phyloP scores from a whole-genome alignment of 2,113 vertebrate genomes.

The Redunca redunca region DNA sequence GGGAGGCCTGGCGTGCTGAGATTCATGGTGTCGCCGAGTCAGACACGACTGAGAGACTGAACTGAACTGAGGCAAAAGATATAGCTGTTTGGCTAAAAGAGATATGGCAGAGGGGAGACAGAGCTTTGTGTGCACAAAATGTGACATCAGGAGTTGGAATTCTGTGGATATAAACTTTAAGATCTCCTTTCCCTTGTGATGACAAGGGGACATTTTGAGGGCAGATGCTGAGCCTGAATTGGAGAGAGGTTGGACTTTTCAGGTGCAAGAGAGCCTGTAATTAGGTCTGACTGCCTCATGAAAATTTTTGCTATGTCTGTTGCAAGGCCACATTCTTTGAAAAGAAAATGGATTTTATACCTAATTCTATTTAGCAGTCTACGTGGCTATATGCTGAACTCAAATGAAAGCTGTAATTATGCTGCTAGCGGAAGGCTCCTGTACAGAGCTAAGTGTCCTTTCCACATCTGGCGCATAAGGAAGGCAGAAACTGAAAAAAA shows the following conservation, averaged over 20 bases:
- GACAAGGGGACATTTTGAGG: not conserved
- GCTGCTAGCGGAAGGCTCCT: not conserved
- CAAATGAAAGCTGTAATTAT: not conserved
- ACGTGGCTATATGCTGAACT: not conserved
- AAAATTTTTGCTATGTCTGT: not conserved
- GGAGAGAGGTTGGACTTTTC: not conserved
- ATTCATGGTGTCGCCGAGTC: too few relatives aligned
- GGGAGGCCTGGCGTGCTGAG: too few relatives aligned
- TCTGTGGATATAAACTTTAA: not conserved
- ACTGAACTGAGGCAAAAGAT: not conserved
- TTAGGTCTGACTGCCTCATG: not conserved
- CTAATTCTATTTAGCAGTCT: not conserved
- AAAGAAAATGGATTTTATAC: conserved; percentile 17
- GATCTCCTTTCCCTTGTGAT: not conserved
- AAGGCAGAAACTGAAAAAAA: not conserved
- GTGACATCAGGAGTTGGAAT: not conserved
- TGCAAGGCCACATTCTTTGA: not conserved
- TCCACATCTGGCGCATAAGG: not conserved
- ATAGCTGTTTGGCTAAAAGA: not conserved
- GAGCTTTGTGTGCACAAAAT: not conserved
- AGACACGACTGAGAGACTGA: too few relatives aligned
- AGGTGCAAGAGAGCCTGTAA: not conserved
- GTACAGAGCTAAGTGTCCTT: not conserved
- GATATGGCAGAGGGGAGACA: not conserved
- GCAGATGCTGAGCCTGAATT: not conserved